Conservation (phyloP, 2,888 invertebrate species). For the Pasiphila rectangulata region DNA sequence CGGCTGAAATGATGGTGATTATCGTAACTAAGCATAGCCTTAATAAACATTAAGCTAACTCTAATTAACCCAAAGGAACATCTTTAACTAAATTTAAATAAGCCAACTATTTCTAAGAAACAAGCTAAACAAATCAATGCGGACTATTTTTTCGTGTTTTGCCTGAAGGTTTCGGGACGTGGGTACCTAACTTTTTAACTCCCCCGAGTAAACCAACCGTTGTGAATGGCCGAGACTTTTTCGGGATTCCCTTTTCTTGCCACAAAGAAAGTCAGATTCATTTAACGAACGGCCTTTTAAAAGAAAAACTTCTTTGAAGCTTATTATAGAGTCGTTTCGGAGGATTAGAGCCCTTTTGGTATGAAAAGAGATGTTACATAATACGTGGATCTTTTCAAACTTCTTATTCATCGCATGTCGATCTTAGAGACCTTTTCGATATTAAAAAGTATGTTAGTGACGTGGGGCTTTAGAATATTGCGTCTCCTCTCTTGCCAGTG, state of each 20-base stretch:
- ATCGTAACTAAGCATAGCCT: no score
- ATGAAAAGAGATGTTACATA: slow-evolving; percentile 42
- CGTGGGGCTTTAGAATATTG: no score
- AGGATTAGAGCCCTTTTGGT: slow-evolving; percentile 51
- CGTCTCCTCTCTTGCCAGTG: no score
- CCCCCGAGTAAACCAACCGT: slow-evolving; percentile 61
- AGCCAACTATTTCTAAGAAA: slow-evolving; percentile 26
- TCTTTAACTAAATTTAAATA: slow-evolving; percentile 19
- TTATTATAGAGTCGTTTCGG: slow-evolving; percentile 64
- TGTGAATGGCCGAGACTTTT: slow-evolving; percentile 62
- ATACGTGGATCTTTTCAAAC: slow-evolving; percentile 26
- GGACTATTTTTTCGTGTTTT: slow-evolving; percentile 50
- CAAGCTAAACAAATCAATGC: slow-evolving; percentile 45
- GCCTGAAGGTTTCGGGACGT: slow-evolving; percentile 45
- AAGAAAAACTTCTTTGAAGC: slow-evolving; percentile 64
- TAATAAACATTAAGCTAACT: no score
- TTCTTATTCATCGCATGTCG: background rate
- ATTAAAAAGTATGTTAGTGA: no score
- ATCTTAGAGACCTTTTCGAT: no score
- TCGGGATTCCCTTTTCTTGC: slow-evolving; percentile 60
- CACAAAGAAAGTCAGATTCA: slow-evolving; percentile 68
- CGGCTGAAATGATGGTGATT: no score
- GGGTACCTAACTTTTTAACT: slow-evolving; percentile 64
- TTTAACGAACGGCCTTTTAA: slow-evolving; percentile 65
- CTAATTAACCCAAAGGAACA: slow-evolving; percentile 11